Conservation (phyloP, 2,113 vertebrate genomes). For the Bos javanicus region DNA sequence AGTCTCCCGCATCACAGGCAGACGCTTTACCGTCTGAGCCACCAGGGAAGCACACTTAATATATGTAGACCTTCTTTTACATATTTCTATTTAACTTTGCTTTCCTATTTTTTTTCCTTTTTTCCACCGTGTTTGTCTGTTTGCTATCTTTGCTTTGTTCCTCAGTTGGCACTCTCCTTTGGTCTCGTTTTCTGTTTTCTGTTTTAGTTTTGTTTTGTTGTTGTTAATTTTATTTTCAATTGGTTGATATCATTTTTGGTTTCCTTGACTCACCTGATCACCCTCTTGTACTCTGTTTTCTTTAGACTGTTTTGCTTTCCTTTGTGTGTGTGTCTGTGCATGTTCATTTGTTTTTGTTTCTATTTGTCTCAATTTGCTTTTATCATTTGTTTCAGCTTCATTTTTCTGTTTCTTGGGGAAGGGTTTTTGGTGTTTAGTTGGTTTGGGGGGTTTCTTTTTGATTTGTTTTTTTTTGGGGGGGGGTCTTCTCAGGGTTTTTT, state of each 20-base stretch:
- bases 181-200: neutral
- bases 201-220: neutral
- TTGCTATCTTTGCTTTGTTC: neutral
- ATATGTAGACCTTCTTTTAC: neutral
- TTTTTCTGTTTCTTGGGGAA: neutral
- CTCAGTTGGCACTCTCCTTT: neutral
- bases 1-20: too few species aligned
- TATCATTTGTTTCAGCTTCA: neutral
- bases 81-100: neutral
- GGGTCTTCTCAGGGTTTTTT: neutral
- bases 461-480: neutral
- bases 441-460: neutral
- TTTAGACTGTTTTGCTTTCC: neutral
- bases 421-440: neutral
- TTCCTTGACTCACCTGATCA: neutral
- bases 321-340: neutral
- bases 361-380: neutral
- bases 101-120: neutral
- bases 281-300: neutral
- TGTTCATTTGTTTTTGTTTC: neutral
- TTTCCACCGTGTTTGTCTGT: rapidly evolving
- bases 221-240: neutral
- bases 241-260: neutral
- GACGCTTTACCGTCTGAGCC: too few species aligned
- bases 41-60: neutral